Evolutionary conservation across 2,888 invertebrate species (phyloP).

Genomic region (Plagodis dolabraria): DNA sequence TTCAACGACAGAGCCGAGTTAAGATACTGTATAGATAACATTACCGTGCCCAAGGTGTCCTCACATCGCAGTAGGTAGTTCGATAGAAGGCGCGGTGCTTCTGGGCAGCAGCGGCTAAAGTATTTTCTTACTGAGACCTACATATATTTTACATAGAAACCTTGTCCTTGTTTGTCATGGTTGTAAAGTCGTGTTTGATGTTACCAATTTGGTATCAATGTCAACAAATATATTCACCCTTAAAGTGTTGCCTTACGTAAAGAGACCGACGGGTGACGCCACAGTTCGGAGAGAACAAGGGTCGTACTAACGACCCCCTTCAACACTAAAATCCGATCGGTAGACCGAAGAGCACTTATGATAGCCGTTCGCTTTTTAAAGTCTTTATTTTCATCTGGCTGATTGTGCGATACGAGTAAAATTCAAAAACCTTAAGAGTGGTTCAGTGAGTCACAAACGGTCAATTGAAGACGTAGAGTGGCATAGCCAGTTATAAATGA

Average conservation of each 20-base stretch:
- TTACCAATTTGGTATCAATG: constrained; percentile 17
- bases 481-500: no score
- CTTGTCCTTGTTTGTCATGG: not conserved
- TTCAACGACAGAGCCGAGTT: no score
- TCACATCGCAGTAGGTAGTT: no score
- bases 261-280: constrained; percentile 13
- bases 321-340: constrained; percentile 22
- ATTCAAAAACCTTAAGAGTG: no score
- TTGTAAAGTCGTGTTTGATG: constrained; percentile 9
- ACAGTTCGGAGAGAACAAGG: constrained; percentile 21
- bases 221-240: constrained; percentile 30
- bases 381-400: constrained; percentile 3
- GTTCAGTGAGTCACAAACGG: not conserved
- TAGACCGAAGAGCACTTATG: constrained; percentile 2
- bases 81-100: no score
- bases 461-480: no score
- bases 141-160: no score
- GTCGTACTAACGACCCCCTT: constrained; percentile 25
- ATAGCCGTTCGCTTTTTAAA: constrained; percentile 10
- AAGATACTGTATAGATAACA: no score
- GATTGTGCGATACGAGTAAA: not conserved
- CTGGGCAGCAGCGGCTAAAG: no score
- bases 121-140: no score
- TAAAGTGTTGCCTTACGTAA: constrained; percentile 25
- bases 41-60: no score